Evolutionary conservation across 2,113 vertebrate species (phyloP), one percentile per base, ranked within the genome.

Genomic region (Perca schrenkii): DNA sequence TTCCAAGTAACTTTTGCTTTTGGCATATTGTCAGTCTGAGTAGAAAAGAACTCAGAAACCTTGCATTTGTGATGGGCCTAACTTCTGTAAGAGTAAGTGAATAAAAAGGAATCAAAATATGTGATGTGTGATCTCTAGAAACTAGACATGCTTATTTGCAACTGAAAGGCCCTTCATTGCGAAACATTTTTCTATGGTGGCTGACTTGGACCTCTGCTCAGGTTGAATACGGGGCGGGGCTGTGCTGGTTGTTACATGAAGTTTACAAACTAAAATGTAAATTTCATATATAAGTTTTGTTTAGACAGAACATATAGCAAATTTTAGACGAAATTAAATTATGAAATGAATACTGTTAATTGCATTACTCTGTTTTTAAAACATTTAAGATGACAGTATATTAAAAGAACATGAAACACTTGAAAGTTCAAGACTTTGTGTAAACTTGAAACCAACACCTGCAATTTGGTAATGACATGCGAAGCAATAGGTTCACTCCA

Each of bases 11-110:
- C 8, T 53, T 75, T 79, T 80, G 54, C 77, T 57, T 47, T 5
- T 19, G 36, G 1, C 19, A 67, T 7, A 71, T 60, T 71, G 53
- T 52, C 60, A 46, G 47, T 46, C 40, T 15, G 40, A 64, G 22
- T 3, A 69, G 58, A 80, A 61, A 71, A 65, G n/a, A 74, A 76
- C 21, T 64, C 25, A 76, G 53, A 69, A 68, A 68, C 34, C 46
- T 63, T 22, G 0, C 8, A 49, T 50, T 28, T 47, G 16, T 64
- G 43, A 47, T 7, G 15, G 19, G 15, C 34, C 43, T n/a, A n/a
- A 34, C 15, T 74, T 69, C 15, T 22, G 2, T 60, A 6, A 0
- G 15, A 67, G 28, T 1, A 21, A 36, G 47, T 67, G 31, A 73
- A 43, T 28, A 54, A 8, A 62, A 75, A 72, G 12, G 28, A 13